These are phyloP conservation scores for Ectobius pallidus DNA, from an alignment of 2,888 invertebrate genomes.

Conservation along the genomic window DNA sequence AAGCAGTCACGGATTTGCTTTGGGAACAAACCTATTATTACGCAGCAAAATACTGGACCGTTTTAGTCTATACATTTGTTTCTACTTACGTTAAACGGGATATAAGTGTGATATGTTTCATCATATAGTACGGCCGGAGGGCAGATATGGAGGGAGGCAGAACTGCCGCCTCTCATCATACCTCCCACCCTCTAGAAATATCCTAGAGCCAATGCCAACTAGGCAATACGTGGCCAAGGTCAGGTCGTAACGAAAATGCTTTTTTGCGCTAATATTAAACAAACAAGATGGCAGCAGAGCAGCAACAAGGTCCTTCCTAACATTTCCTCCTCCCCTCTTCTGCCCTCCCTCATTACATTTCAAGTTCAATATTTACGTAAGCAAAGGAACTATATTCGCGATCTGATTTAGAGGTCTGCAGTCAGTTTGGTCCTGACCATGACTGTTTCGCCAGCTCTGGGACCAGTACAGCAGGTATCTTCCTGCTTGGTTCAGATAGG, in stretches of 20 bases:
- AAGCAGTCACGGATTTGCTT: too few relatives aligned
- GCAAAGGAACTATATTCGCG: neutral
- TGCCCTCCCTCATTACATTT: neutral
- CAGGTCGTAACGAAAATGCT: neutral
- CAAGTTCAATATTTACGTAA: conserved; percentile 4
- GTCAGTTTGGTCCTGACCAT: neutral
- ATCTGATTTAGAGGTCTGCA: neutral
- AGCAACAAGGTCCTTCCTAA: neutral
- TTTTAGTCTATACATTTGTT: too few relatives aligned
- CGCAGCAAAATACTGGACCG: too few relatives aligned
- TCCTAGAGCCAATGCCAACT: neutral
- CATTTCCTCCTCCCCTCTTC: neutral
- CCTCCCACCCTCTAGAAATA: neutral
- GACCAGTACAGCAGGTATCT: neutral
- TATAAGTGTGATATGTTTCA: neutral
- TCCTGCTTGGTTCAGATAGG: neutral
- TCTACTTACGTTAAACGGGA: too few relatives aligned
- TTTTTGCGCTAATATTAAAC: neutral
- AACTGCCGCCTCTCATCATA: neutral
- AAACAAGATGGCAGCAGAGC: neutral
- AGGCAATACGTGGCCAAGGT: neutral
- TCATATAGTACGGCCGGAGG: neutral
- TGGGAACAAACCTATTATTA: too few relatives aligned
- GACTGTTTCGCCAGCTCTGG: neutral
- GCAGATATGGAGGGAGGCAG: neutral